Percentiles rank a stretch among this genome's conserved stretches.
Conservation (phyloP, 2,797 vertebrate genomes). For the Molossus alvarezi region DNA sequence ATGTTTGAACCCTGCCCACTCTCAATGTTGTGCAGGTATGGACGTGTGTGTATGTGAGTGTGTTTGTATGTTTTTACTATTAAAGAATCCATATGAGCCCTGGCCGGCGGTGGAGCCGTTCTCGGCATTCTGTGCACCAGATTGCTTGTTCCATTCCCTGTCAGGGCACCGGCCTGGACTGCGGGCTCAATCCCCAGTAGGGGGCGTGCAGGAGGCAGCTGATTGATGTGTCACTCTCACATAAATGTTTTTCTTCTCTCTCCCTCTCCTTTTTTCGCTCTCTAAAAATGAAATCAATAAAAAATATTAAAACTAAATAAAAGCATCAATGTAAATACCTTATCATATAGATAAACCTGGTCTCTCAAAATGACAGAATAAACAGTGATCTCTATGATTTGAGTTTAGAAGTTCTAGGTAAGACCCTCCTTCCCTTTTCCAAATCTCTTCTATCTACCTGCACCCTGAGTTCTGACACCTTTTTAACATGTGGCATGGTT, state of each 20-base stretch:
- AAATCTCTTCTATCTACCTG: neutral
- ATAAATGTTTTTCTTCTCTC: too few species aligned
- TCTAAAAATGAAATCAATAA: too few species aligned
- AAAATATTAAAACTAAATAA: neutral
- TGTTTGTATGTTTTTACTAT: neutral
- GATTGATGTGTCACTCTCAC: too few species aligned
- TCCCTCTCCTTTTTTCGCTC: too few species aligned
- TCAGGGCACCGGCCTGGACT: neutral
- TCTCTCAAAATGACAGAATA: neutral
- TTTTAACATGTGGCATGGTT: neutral
- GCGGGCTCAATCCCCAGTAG: too few species aligned
- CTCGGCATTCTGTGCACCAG: neutral
- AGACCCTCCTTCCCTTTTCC: neutral
- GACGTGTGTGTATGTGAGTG: neutral
- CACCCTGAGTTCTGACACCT: neutral
- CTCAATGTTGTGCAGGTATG: neutral
- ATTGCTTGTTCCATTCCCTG: neutral
- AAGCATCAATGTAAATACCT: neutral
- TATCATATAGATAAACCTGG: neutral
- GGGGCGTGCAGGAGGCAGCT: too few species aligned
- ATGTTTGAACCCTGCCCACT: neutral
- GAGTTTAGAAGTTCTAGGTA: neutral
- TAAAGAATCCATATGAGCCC: neutral
- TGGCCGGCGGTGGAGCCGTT: neutral
- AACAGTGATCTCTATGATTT: neutral